These are phyloP conservation scores for Vollenhovia emeryi DNA, from an alignment of 1,140 invertebrate genomes.

Conservation along the genomic window DNA sequence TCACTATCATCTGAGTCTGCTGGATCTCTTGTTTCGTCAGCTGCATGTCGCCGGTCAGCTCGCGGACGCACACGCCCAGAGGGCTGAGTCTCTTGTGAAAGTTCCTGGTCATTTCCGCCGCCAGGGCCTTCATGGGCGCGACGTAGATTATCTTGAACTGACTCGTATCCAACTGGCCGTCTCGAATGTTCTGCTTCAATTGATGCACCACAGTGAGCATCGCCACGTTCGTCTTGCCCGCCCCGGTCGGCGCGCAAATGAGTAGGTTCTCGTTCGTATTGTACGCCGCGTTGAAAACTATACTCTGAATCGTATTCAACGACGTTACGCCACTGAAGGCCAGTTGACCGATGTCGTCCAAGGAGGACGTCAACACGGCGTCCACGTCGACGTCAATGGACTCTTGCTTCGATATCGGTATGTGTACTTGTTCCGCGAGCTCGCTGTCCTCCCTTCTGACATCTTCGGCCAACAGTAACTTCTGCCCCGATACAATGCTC, in stretches of 20 bases:
- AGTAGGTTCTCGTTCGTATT: slow-evolving; percentile 98
- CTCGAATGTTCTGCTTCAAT: slow-evolving; percentile 93
- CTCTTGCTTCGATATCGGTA: slow-evolving; percentile 91
- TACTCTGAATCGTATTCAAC: slow-evolving; percentile 97
- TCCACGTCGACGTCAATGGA: slow-evolving; percentile 89
- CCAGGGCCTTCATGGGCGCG: slow-evolving; percentile 99
- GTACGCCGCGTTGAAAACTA: slow-evolving; percentile 98
- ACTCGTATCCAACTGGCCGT: slow-evolving; percentile 93
- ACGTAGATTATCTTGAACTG: slow-evolving; percentile 99
- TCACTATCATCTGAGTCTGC: slow-evolving; percentile 99
- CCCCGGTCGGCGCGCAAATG: slow-evolving; percentile 98
- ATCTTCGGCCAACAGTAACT: slow-evolving; percentile 92
- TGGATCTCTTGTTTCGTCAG: slow-evolving; percentile 97
- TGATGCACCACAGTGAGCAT: slow-evolving; percentile 96
- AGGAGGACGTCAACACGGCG: slow-evolving; percentile 88
- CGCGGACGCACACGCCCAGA: slow-evolving; percentile 94
- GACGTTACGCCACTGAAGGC: slow-evolving; percentile 95
- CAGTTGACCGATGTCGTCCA: slow-evolving; percentile 94
- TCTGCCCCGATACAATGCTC: slow-evolving; percentile 92
- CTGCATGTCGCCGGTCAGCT: slow-evolving; percentile 99
- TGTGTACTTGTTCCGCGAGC: slow-evolving; percentile 94
- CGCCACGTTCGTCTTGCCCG: slow-evolving; percentile 99
- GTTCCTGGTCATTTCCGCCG: slow-evolving; percentile 98
- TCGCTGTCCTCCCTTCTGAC: slow-evolving; percentile 89
- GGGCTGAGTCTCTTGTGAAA: slow-evolving; percentile 92